Evolutionary conservation across 2,797 vertebrate genomes (phyloP).

Genomic region (Tiaroga cobitis): DNA sequence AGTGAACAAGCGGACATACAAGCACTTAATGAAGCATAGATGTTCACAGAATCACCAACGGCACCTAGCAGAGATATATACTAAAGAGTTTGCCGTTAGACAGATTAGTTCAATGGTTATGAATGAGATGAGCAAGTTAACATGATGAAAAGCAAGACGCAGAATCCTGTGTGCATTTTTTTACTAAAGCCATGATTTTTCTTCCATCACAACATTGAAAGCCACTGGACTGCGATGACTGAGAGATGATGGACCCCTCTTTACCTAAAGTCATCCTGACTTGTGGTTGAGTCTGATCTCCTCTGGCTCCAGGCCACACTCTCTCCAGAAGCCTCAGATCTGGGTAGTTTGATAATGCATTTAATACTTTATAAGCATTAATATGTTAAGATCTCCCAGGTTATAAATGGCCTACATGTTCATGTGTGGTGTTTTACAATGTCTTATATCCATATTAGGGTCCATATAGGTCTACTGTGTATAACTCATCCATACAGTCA

Average conservation of each 20-base stretch:
- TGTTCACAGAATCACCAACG: slow-evolving; percentile 6
- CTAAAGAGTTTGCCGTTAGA: neutral
- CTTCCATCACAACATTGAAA: slow-evolving; percentile 64
- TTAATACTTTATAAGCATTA: slow-evolving; percentile 61
- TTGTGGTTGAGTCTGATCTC: slow-evolving; percentile 81
- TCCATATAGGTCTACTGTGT: neutral
- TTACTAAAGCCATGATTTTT: neutral
- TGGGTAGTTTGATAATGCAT: slow-evolving; percentile 75
- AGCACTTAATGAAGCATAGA: slow-evolving; percentile 28
- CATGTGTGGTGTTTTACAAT: neutral
- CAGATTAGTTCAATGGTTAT: slow-evolving; percentile 2
- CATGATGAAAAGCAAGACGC: slow-evolving; percentile 23
- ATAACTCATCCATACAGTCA: neutral
- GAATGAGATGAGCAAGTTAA: slow-evolving; percentile 1
- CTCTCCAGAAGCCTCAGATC: slow-evolving; percentile 80
- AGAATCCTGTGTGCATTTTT: neutral
- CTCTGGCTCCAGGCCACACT: slow-evolving; percentile 78
- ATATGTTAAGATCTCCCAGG: slow-evolving; percentile 4
- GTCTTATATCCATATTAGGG: neutral
- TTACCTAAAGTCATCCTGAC: slow-evolving; percentile 86
- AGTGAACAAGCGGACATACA: slow-evolving; percentile 24
- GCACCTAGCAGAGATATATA: slow-evolving; percentile 12
- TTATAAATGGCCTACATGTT: neutral
- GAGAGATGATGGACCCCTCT: slow-evolving; percentile 62
- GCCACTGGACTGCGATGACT: slow-evolving; percentile 65